phyloP scores from a whole-genome alignment of 2,113 vertebrate species.

The Neopipo cinnamomea region DNA sequence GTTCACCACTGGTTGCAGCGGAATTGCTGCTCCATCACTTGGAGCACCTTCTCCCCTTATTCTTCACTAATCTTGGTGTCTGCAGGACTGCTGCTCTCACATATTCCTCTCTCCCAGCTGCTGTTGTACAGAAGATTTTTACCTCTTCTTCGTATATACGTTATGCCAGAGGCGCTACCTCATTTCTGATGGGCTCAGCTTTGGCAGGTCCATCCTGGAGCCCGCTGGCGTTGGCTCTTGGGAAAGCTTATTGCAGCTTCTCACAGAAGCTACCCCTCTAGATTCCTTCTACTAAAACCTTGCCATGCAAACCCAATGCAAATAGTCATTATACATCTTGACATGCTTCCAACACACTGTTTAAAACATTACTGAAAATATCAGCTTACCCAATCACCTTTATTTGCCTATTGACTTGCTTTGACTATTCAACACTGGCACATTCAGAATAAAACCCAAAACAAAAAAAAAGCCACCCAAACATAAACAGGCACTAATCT shows the following conservation, averaged over 20 bases:
- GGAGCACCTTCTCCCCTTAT: background rate
- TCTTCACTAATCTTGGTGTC: background rate
- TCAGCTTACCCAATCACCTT: background rate
- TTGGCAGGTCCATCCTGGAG: rapidly evolving
- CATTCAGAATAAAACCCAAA: background rate
- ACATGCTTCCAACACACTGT: background rate
- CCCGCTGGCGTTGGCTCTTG: background rate
- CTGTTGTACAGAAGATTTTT: background rate
- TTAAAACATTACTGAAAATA: background rate
- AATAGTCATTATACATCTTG: background rate
- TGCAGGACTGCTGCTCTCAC: background rate
- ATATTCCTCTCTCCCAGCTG: background rate
- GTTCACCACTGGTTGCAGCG: background rate
- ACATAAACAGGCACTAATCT: background rate
- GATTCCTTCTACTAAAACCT: background rate
- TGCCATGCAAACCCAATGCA: background rate
- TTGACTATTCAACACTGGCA: background rate
- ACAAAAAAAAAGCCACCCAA: background rate
- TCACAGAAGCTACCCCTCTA: background rate
- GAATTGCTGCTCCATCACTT: background rate
- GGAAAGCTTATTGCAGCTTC: background rate
- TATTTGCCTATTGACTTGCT: background rate
- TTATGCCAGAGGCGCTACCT: background rate
- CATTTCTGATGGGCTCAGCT: background rate
- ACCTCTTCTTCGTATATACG: background rate